Evolutionary conservation across 2,888 invertebrate species (phyloP), one percentile per base, ranked within the genome.

Genomic region (Chymomyza procnemis): DNA sequence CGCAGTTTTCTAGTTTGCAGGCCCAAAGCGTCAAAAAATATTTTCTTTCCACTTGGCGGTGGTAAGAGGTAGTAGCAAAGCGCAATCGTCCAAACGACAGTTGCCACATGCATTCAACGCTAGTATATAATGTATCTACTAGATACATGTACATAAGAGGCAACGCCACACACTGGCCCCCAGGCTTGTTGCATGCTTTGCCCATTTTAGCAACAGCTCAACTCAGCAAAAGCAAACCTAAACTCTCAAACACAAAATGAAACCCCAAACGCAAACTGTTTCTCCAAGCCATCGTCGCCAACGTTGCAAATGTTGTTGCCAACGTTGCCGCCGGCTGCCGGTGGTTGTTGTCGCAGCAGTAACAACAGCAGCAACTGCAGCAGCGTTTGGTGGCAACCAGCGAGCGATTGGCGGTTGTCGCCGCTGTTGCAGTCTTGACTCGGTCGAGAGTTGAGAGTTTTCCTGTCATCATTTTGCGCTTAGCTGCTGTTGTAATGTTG

Each of bases 21-120:
- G 74, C 66, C 75, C 74, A 80, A 81, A 82, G 78, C 82, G 88
- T 84, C 88, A 80, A 88, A 87, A 88, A 86, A 82, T 88, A 82
- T 82, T 88, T 86, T 86, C 86, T 74, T 75, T 87, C 79, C 87
- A 83, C 83, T 83, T 88, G 88, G 85, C 66, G 61, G 46, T 67
- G 55, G 67, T 65, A 61, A 47, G 67, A 61, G 61, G 30, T 67
- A 55, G 67, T 65, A 62, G 50, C 70, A 63, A 18, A 69, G 30
- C 48, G 58, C 19, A 74, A 67, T 41, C 66, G 56, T 41, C 69
- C 64, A 64, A 16, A 70, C 63, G 22, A 73, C 59, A 65, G 62
- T 66, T 66, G 64, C 68, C 41, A 59, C 64, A 64, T 41, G 64
- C 54, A 61, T 65, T 26, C 30, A 26, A 26, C 26, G 61, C 55